Evolutionary conservation across 2,113 vertebrate species (phyloP), one percentile per base, ranked within the genome.

Genomic region (Nicator chloris): DNA sequence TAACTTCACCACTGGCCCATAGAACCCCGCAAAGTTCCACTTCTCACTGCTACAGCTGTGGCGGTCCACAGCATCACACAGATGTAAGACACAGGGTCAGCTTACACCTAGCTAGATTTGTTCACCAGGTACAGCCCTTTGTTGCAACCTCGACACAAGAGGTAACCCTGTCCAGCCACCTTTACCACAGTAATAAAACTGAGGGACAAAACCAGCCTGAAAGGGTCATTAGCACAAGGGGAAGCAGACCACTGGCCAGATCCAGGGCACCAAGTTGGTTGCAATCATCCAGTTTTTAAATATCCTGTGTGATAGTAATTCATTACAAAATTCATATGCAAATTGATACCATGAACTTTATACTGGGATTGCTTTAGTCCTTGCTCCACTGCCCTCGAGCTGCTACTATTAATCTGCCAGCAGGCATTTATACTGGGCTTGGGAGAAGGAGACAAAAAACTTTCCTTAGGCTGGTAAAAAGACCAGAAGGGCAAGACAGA

Each of bases 21-120:
- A 11, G 19, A 39, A 50, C 13, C 11, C 27, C 37, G 53, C 9
- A 22, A 54, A 47, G 9, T 9, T 3, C 6, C 1, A 0, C 24
- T 53, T 40, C 20, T 28, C 19, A 1, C 21, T 39, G 10, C 56
- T 27, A 11, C 16, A 83, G 54, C 64, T 59, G 40, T 1, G 4
- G 65, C 26, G 23, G 35, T 22, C 7, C 39, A 77, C 21, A 54
- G 39, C 28, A 37, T 2, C 1, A 1, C 42, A 81, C 18, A 59
- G 28, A 42, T 37, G 8, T 47, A 23, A 49, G 35, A 76, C 20
- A 22, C 4, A 5, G 27, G 17, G 31, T 27, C 49, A 83, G 23
- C 19, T 45, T 10, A 17, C 4, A 56, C 19, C 53, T 27, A 53
- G 11, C 22, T 4, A 15, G 16, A 73, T 60, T 12, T 61, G 24